Base-by-base conservation (phyloP, 2,797 vertebrate genomes). In the Mareca penelope region DNA sequence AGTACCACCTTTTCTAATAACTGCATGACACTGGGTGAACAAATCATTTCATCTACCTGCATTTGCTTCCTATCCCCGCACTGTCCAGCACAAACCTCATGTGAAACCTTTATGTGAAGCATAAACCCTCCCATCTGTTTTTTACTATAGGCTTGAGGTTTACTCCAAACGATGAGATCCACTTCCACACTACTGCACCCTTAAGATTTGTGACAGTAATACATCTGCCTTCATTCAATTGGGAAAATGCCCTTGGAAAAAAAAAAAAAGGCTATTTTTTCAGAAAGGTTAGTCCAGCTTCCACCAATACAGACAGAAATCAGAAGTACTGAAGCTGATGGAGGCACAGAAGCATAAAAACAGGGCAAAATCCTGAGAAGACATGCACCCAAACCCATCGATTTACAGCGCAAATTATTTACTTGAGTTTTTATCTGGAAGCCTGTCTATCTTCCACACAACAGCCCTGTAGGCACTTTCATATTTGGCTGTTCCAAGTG, bases 391-490 rank as follows among this genome's bases (percentile, higher is more conserved):
- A 85, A 75, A 33, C 85, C 80, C 85, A 50, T 33, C 19, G 40
- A 56, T 90, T 79, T 33, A 92, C 6, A 91, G 73, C 3, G 2
- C 19, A 55, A 44, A 79, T 83, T 96, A 98, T 97, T 98, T 99
- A 99, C 99, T 99, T 94, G 98, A 98, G 94, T 99, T 99, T 97
- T 99, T 99, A 17, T 99, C 99, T 8, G 99, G 99, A 90, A 99
- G 98, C 73, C 98, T 98, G 95, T 99, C 99, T 71, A 99, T 99
- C 98, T 98, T 99, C 99, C 99, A 99, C 85, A 99, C 98, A 35
- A 99, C 96, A 2, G 99, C 99, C 79, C 98, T 98, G 96, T 98
- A 99, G 52, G 99, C 99, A 40, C 98, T 99, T 97, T 99, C 99
- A 8, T 99, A 99, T 96, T 99, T 99, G 81, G 99, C 99, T 1